Conservation (phyloP, 2,888 invertebrate genomes). For the Nemapogon koenigi region DNA sequence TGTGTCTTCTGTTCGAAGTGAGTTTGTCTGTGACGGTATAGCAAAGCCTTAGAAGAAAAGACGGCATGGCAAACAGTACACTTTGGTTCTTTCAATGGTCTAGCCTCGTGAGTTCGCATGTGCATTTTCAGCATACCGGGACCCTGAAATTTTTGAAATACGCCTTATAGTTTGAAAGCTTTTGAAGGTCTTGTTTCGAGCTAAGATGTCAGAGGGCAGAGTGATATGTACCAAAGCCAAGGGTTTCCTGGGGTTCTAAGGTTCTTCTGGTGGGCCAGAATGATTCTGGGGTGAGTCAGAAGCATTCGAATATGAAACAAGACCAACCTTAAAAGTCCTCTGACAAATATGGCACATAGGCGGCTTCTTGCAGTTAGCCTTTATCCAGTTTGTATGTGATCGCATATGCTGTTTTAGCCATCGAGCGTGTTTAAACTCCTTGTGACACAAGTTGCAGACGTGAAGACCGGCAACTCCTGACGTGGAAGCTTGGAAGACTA, state of each 20-base stretch:
- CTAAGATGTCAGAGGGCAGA: too few relatives aligned
- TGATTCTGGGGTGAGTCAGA: too few relatives aligned
- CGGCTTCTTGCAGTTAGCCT: slow-evolving; percentile 70
- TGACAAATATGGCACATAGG: slow-evolving; percentile 68
- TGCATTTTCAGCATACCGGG: slow-evolving; percentile 72
- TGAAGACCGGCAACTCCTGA: slow-evolving; percentile 63
- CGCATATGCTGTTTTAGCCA: slow-evolving; percentile 70
- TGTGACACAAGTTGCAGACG: slow-evolving; percentile 68
- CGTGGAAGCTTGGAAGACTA: slow-evolving; percentile 58
- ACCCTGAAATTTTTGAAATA: slow-evolving; percentile 36
- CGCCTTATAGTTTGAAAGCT: too few relatives aligned
- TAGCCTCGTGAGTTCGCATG: slow-evolving; percentile 68
- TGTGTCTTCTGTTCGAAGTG: slow-evolving; percentile 65
- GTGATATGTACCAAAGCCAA: too few relatives aligned
- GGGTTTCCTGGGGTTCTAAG: too few relatives aligned
- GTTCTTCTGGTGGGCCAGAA: too few relatives aligned
- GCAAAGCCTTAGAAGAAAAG: slow-evolving; percentile 65
- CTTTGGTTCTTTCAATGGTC: slow-evolving; percentile 63
- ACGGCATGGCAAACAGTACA: slow-evolving; percentile 68
- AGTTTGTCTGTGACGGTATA: slow-evolving; percentile 68
- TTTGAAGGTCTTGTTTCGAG: not conserved
- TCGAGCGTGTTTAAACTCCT: slow-evolving; percentile 68
- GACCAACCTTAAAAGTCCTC: slow-evolving; percentile 61
- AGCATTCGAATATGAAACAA: too few relatives aligned
- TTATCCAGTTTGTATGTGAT: slow-evolving; percentile 69